Conservation (phyloP, 2,888 invertebrate genomes). For the Drosophila robusta region DNA sequence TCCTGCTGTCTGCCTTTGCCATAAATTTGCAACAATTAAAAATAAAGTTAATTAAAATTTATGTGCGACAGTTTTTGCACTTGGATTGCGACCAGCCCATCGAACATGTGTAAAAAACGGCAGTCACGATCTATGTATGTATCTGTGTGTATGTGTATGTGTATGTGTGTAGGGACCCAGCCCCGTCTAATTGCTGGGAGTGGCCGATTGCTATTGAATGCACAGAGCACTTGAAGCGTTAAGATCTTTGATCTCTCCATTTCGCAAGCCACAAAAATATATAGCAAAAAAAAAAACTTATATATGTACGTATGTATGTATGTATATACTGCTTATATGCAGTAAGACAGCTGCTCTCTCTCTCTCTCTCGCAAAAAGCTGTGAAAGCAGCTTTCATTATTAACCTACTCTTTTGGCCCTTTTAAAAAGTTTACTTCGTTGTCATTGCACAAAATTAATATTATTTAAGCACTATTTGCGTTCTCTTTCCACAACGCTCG, state of each 20-base stretch:
- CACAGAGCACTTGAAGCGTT: constrained; percentile 50
- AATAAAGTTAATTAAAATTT: constrained; percentile 82
- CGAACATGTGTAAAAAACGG: constrained; percentile 50
- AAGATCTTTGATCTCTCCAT: constrained; percentile 59
- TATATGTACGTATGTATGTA: too few species aligned
- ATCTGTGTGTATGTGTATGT: not conserved
- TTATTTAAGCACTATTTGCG: too few species aligned
- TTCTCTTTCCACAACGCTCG: too few species aligned
- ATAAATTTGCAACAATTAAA: constrained; percentile 82
- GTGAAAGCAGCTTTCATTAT: too few species aligned
- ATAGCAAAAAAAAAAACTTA: too few species aligned
- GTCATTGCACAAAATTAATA: too few species aligned
- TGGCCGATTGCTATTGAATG: constrained; percentile 53
- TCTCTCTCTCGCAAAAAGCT: too few species aligned
- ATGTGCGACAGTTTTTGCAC: constrained; percentile 81
- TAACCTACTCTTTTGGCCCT: too few species aligned
- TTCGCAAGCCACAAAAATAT: constrained; percentile 2
- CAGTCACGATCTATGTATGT: not conserved
- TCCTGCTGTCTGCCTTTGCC: constrained; percentile 60
- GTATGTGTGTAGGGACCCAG: constrained; percentile 17
- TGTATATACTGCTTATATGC: too few species aligned
- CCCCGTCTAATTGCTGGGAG: constrained; percentile 76
- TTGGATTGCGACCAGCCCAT: constrained; percentile 57
- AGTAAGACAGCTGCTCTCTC: too few species aligned
- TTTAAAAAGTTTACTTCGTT: too few species aligned